Percentiles rank a stretch among this genome's conserved stretches.
Evolutionary conservation across 2,113 vertebrate species (phyloP).

Genomic region (Spheniscus mendiculus): DNA sequence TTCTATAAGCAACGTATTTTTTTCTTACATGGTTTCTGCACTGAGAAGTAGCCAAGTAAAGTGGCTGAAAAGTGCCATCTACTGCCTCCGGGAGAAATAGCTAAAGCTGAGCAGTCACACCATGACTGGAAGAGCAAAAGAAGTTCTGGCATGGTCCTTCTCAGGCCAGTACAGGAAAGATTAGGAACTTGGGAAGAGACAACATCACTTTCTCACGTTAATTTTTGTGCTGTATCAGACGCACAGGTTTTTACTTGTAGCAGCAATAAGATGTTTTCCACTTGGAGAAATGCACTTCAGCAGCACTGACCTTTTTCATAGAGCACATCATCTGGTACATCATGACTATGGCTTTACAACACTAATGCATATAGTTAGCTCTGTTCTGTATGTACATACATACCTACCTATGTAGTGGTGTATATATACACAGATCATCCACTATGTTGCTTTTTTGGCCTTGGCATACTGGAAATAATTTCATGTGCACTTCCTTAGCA

Average conservation of each 20-base stretch:
- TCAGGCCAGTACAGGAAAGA: not conserved
- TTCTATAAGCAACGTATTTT: not conserved
- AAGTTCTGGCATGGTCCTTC: not conserved
- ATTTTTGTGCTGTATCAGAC: not conserved
- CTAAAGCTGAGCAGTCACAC: not conserved
- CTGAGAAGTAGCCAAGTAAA: not conserved
- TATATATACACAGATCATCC: not conserved
- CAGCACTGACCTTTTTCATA: not conserved
- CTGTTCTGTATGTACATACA: not conserved
- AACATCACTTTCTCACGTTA: not conserved
- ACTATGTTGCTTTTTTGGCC: not conserved
- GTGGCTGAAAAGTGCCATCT: constrained; percentile 61
- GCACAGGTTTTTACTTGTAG: not conserved
- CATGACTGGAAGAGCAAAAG: not conserved
- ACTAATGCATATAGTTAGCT: not conserved
- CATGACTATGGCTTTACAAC: not conserved
- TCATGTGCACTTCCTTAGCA: not conserved
- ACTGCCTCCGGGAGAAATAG: not conserved
- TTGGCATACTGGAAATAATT: not conserved
- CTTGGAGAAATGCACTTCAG: not conserved
- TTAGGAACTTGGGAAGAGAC: not conserved
- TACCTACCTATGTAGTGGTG: not conserved
- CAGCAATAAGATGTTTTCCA: not conserved
- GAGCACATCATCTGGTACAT: not conserved
- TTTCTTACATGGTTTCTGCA: not conserved